Evolutionary conservation across 2,888 invertebrate species (phyloP).

Genomic region (Euplexia lucipara): DNA sequence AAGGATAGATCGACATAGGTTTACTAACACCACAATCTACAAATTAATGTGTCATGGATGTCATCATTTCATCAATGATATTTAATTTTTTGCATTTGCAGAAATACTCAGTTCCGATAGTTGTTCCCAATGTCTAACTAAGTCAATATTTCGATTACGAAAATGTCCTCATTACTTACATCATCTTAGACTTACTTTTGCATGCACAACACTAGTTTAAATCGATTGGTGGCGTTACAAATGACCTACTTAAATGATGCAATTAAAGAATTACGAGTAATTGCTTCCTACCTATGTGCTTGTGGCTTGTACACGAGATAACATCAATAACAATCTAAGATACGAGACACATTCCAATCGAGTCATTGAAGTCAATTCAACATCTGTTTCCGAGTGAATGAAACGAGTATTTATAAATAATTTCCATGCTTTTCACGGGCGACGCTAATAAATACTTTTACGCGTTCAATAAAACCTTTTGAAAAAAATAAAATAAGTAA

Average conservation of each 20-base stretch:
- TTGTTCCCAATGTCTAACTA: constrained; percentile 5
- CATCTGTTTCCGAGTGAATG: constrained; percentile 1
- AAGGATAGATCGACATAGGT: neutral
- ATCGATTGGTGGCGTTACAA: constrained; percentile 35
- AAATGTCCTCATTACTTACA: constrained; percentile 30
- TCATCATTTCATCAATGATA: neutral
- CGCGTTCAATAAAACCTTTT: neutral
- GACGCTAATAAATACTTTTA: constrained; percentile 5
- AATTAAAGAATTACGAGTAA: constrained; percentile 37
- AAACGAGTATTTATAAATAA: constrained; percentile 11
- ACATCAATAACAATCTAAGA: constrained; percentile 9
- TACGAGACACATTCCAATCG: constrained; percentile 23
- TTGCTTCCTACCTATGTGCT: constrained; percentile 29
- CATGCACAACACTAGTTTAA: constrained; percentile 33
- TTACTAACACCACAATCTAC: neutral
- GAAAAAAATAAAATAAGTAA: neutral
- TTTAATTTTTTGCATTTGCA: neutral
- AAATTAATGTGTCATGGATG: neutral
- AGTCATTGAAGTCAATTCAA: constrained; percentile 16
- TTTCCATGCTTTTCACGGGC: constrained; percentile 1
- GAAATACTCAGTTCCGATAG: neutral
- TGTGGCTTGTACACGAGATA: no score
- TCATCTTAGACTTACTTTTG: constrained; percentile 35
- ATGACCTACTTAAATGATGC: constrained; percentile 50
- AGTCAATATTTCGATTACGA: constrained; percentile 12